phyloP scores from a whole-genome alignment of 2,113 vertebrate species.

The Saguinus imperator region DNA sequence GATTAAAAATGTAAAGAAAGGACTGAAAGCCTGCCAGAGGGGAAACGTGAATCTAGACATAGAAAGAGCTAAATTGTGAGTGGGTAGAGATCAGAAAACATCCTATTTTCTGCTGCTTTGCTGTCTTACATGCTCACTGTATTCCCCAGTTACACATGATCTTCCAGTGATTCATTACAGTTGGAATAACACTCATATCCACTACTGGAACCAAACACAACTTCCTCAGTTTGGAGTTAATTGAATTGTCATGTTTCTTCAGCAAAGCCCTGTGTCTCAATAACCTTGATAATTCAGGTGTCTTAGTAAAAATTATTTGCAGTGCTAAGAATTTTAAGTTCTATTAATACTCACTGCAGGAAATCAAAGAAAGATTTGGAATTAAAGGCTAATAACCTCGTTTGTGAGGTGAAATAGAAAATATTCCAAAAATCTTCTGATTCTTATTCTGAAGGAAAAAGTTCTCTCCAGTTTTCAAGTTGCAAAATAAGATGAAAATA shows the following conservation, averaged over 20 bases:
- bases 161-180: neutral
- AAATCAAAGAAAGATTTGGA: neutral
- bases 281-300: neutral
- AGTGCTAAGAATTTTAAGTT: neutral
- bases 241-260: neutral
- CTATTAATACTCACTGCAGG: neutral
- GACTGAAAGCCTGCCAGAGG: neutral
- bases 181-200: neutral
- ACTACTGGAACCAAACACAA: neutral
- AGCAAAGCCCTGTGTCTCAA: neutral
- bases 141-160: neutral
- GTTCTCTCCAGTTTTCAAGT: neutral
- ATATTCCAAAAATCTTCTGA: neutral
- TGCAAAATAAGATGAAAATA: conserved; percentile 5
- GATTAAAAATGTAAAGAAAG: neutral
- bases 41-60: neutral
- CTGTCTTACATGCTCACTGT: neutral
- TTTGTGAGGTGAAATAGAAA: neutral
- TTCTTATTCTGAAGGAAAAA: neutral
- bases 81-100: neutral
- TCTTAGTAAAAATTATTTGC: conserved; percentile 11
- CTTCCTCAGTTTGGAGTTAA: neutral
- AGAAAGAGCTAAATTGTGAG: neutral
- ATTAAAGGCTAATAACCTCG: neutral
- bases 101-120: neutral